Base-by-base conservation (phyloP, 2,113 vertebrate species). In the Scartelaos histophorus region DNA sequence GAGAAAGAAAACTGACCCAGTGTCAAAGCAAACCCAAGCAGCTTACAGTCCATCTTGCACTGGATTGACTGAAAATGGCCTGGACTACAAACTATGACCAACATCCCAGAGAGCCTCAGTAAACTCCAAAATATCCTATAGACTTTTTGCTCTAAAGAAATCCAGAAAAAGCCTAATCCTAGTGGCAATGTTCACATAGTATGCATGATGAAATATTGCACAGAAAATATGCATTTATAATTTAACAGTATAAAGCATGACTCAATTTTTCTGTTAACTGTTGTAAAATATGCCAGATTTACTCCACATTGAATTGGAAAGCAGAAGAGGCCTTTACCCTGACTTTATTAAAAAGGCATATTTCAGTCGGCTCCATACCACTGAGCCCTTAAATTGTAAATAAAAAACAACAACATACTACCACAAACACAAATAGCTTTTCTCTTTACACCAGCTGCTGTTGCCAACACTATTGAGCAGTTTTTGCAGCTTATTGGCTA, bases 1-100 rank as follows among this genome's bases (percentile, higher is more conserved):
- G 62, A 64, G 75, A 83, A 74, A 78, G 47, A 81, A 82, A 73
- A 73, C 83, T 84, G 68, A 76, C 35, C 78, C 34, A 58, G 69
- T 67, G 58, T 90, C 83, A 84, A 76, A 64, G 21, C 62, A 46
- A 22, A 83, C 76, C 81, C 83, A 69, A 82, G 78, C 16, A 45
- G 81, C 81, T 88, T 76, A 35, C 11, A 79, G 53, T 68, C 67
- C 2, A 45, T 65, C 70, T 73, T 65, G 66, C 74, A 78, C 75
- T 76, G 77, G 51, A 53, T 15, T 70, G 67, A 79, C 43, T 7
- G 49, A 67, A 73, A 65, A 69, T 22, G 21, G 78, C 58, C 70
- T 66, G 75, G 72, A 75, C 71, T 10, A 82, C 62, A 77, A 43
- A 75, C 70, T 58, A 54, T 54, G 61, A 45, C 15, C 56, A 60